Evolutionary conservation across 2,113 vertebrate species (phyloP).

Genomic region (Oncorhynchus masou): DNA sequence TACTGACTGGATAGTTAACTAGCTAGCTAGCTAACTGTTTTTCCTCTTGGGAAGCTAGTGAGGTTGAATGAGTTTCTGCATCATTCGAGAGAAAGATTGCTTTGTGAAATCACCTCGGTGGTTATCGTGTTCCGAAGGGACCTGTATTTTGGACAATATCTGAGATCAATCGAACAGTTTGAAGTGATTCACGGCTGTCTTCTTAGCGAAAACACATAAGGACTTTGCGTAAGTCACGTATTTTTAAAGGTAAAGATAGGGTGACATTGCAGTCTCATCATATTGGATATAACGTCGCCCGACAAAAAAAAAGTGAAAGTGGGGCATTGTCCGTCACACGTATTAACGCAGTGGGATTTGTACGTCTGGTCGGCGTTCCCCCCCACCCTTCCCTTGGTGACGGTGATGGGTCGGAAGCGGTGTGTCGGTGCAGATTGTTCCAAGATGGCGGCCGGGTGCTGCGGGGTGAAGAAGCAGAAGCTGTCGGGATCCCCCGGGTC

Average conservation of each 20-base stretch:
- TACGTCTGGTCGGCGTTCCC: constrained; percentile 76
- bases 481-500: constrained; percentile 97
- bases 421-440: constrained; percentile 94
- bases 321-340: constrained; percentile 78
- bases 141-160: constrained; percentile 48
- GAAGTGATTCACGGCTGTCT: constrained; percentile 51
- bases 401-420: constrained; percentile 98
- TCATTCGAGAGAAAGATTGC: constrained; percentile 36
- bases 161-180: constrained; percentile 53
- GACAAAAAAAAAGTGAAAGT: constrained; percentile 70
- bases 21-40: constrained; percentile 23
- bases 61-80: constrained; percentile 56
- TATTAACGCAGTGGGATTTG: constrained; percentile 80
- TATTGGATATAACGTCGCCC: constrained; percentile 61
- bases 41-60: constrained; percentile 49
- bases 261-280: constrained; percentile 77
- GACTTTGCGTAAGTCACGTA: constrained; percentile 64
- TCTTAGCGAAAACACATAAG: constrained; percentile 60
- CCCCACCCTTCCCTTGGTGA: constrained; percentile 84
- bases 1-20: constrained; percentile 41
- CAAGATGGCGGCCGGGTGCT: constrained; percentile 99
- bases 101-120: constrained; percentile 38
- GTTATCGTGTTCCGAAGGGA: constrained; percentile 53
- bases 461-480: constrained; percentile 99
- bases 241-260: constrained; percentile 58